Conservation (phyloP, 2,888 invertebrate species). For the Smittia sp. region DNA sequence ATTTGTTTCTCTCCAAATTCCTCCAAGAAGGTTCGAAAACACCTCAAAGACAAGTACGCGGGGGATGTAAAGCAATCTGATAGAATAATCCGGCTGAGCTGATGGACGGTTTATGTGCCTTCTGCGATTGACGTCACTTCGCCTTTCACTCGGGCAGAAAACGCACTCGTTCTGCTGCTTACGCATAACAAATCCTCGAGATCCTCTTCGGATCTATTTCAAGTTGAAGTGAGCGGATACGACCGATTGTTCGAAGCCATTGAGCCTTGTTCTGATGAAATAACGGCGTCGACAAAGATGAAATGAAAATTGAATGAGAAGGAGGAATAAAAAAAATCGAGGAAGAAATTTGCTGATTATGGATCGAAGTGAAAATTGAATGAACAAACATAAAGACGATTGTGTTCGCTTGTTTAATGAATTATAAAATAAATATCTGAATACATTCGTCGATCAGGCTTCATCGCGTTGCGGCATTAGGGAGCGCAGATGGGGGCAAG, state of each 20-base stretch:
- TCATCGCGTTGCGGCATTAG: neutral
- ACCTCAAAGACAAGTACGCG: too few relatives aligned
- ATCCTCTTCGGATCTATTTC: too few relatives aligned
- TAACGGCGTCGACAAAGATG: neutral
- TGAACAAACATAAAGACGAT: conserved; percentile 29
- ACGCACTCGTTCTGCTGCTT: too few relatives aligned
- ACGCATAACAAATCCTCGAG: too few relatives aligned
- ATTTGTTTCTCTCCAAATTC: too few relatives aligned
- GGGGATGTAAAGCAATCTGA: too few relatives aligned
- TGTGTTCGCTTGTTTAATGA: conserved; percentile 33
- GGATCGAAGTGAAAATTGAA: conserved; percentile 18
- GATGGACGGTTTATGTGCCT: too few relatives aligned
- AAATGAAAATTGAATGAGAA: conserved; percentile 4
- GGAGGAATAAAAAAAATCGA: neutral
- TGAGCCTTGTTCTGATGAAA: neutral
- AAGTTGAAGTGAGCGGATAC: too few relatives aligned
- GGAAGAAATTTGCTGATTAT: neutral
- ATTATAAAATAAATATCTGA: conserved; percentile 32
- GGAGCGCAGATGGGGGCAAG: neutral
- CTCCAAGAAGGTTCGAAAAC: too few relatives aligned
- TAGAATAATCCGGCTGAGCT: too few relatives aligned
- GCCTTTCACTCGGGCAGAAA: too few relatives aligned
- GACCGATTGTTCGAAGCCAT: neutral
- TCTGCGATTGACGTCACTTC: too few relatives aligned
- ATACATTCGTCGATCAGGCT: neutral